Evolutionary conservation across 2,113 vertebrate genomes (phyloP), one percentile per base, ranked within the genome.

Genomic region (Bos indicus): DNA sequence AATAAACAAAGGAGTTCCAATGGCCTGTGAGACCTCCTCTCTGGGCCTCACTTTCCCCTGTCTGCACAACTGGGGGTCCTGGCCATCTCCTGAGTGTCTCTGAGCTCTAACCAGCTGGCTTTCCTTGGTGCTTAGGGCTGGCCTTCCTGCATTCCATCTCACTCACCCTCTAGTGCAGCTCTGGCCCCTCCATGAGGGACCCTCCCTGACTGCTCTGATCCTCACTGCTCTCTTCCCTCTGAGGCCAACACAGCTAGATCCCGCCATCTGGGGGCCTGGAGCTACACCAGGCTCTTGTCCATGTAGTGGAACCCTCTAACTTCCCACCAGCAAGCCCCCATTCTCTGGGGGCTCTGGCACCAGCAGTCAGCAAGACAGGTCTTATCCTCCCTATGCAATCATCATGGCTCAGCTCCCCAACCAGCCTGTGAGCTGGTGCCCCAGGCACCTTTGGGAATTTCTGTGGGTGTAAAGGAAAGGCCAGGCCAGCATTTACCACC

Each of bases 401-500:
- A 83, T 60, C 71, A 25, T 1, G 26, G 60, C 71, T 21, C 17
- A 52, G 51, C 51, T 80, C 52, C 57, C 54, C 5, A 7, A 7
- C 48, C 5, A n/a, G n/a, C 57, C 82, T 60, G 23, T 0, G 1
- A 93, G 40, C 84, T 60, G 25, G 67, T 19, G 3, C 84, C 57
- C 0, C 1, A 43, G 80, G 67, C 67, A 74, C 48, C 21, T 51
- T 23, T 0, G 43, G 94, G 81, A 97, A 91, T 95, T 97, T 92
- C 81, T 88, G 71, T 84, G 94, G 64, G 62, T 56, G 3, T 84
- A 62, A 85, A 93, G 78, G 82, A 84, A 90, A 93, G 57, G 23
- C 62, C 74, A 60, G 78, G 52, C 14, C 43, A 84, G 90, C 10
- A 14, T 60, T 96, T 97, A 80, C 56, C 95, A 90, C 36, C 8